phyloP scores from a whole-genome alignment of 1,140 invertebrate genomes.

The Drosophila guanche region DNA sequence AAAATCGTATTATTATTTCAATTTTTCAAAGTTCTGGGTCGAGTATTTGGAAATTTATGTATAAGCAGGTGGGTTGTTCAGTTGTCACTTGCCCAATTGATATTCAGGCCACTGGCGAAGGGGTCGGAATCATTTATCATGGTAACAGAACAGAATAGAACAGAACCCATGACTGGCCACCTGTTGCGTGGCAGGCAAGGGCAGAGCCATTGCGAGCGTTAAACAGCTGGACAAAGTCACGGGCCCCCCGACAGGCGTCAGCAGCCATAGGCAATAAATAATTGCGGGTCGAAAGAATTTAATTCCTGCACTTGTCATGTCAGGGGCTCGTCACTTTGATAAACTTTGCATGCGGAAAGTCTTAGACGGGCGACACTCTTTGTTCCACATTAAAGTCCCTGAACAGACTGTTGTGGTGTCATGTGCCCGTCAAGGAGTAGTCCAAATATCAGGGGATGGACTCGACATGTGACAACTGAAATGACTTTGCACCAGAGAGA shows the following conservation, averaged over 20 bases:
- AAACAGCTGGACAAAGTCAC: not conserved
- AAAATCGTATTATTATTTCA: too few relatives aligned
- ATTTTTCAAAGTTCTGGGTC: not conserved
- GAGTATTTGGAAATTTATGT: not conserved
- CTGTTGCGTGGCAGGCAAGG: constrained; percentile 3
- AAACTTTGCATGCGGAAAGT: constrained; percentile 33
- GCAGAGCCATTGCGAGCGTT: not conserved
- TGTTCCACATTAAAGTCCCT: constrained; percentile 16
- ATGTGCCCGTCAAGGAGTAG: constrained; percentile 22
- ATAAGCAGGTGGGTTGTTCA: too few relatives aligned
- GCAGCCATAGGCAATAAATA: constrained; percentile 17
- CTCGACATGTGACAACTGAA: constrained; percentile 17
- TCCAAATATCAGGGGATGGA: not conserved
- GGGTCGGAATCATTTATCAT: too few relatives aligned
- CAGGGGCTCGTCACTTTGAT: constrained; percentile 9
- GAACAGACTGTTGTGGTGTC: constrained; percentile 5
- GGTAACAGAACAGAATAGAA: too few relatives aligned
- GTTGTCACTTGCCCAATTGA: not conserved
- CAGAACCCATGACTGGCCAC: constrained; percentile 10
- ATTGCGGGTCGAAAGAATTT: not conserved
- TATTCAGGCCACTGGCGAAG: not conserved
- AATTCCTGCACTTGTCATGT: constrained; percentile 15
- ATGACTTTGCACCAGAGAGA: constrained; percentile 7
- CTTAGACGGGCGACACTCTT: constrained; percentile 3
- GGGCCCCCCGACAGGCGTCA: constrained; percentile 1